phyloP scores from a whole-genome alignment of 2,888 invertebrate genomes.

The Temnothorax ravouxi region DNA sequence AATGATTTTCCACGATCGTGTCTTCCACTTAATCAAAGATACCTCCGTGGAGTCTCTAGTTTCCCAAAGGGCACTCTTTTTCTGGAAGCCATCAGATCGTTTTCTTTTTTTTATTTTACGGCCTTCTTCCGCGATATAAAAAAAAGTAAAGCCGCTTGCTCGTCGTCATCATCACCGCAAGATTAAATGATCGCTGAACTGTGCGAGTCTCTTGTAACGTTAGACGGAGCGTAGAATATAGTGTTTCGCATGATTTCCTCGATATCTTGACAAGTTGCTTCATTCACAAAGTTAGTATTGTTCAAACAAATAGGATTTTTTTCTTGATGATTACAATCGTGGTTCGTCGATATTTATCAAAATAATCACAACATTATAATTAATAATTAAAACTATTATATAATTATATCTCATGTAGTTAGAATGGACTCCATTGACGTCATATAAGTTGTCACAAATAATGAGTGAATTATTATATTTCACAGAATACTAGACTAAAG shows the following conservation, averaged over 20 bases:
- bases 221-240: conserved; percentile 74
- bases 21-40: conserved; percentile 10
- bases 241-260: conserved; percentile 74
- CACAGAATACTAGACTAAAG: not conserved
- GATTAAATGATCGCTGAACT: conserved; percentile 65
- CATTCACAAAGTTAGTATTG: not conserved
- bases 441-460: not conserved
- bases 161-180: conserved; percentile 52
- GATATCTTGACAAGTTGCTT: conserved; percentile 60
- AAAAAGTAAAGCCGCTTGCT: not conserved
- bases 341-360: not conserved
- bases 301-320: not conserved
- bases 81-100: not conserved
- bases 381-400: conserved; percentile 8
- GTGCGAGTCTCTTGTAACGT: conserved; percentile 67
- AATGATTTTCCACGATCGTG: not conserved
- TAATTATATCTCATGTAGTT: not conserved
- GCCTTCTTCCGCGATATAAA: not conserved
- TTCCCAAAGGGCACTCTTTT: not conserved
- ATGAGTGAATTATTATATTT: not conserved
- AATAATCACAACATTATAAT: not conserved
- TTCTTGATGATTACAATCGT: not conserved
- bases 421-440: not conserved
- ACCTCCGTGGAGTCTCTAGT: not conserved
- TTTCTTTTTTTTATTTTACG: not conserved